These are phyloP conservation scores for Sebastolobus alascanus DNA, from an alignment of 2,797 vertebrate species.

Conservation along the genomic window DNA sequence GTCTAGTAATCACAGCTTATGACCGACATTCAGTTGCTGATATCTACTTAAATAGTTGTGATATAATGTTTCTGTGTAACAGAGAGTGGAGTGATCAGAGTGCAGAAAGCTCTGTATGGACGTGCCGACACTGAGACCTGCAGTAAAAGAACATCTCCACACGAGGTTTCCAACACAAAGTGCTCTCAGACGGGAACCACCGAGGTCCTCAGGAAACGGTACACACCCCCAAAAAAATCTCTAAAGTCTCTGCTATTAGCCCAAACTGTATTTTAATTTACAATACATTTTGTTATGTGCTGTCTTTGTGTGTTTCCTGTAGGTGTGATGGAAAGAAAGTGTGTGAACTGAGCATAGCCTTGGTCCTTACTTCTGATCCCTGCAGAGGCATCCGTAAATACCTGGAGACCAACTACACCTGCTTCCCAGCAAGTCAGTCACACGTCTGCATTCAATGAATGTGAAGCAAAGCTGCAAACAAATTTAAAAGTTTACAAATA, in stretches of 20 bases:
- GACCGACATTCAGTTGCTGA: neutral
- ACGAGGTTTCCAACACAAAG: slow-evolving; percentile 11
- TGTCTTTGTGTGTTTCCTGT: neutral
- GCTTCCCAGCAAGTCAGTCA: slow-evolving; percentile 56
- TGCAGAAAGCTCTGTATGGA: slow-evolving; percentile 51
- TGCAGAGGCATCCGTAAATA: slow-evolving; percentile 58
- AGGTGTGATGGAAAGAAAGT: slow-evolving; percentile 65
- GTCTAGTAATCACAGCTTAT: neutral
- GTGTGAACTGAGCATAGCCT: slow-evolving; percentile 46
- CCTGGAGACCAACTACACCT: slow-evolving; percentile 59
- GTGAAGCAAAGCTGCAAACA: no score
- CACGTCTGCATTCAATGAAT: neutral
- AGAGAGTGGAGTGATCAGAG: slow-evolving; percentile 57
- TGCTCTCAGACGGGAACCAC: slow-evolving; percentile 34
- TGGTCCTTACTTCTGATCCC: slow-evolving; percentile 40
- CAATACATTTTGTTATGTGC: neutral
- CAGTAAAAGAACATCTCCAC: neutral
- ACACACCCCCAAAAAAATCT: neutral
- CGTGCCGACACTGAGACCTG: slow-evolving; percentile 52
- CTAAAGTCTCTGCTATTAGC: neutral
- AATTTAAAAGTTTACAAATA: no score
- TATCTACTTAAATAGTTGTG: neutral
- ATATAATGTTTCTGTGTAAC: neutral
- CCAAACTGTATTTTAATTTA: neutral
- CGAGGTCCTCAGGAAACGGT: slow-evolving; percentile 35